A percentile compares a stretch with the other conserved stretches of the same genome.
Evolutionary conservation across 2,888 invertebrate genomes (phyloP).

Genomic region (Physocephala rufipes): DNA sequence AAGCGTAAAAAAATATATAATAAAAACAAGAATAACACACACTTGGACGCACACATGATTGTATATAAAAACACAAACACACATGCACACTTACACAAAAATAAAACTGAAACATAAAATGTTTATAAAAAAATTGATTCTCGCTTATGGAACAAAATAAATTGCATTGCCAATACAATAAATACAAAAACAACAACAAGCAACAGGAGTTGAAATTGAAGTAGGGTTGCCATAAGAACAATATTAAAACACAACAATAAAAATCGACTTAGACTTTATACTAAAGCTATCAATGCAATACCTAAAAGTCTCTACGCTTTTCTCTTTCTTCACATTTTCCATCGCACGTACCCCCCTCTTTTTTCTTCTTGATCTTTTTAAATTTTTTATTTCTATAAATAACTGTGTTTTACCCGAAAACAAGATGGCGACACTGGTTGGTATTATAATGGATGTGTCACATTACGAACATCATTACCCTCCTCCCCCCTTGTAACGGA

Average conservation of each 20-base stretch:
- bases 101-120: too few species aligned
- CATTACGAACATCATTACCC: neutral
- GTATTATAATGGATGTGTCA: neutral
- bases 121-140: too few species aligned
- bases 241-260: too few species aligned
- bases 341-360: too few species aligned
- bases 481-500: neutral
- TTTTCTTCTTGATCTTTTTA: too few species aligned
- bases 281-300: neutral
- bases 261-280: too few species aligned
- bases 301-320: neutral
- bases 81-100: neutral
- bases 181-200: constrained; percentile 3
- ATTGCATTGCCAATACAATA: neutral
- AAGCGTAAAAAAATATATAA: constrained; percentile 14
- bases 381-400: too few species aligned
- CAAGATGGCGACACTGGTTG: neutral
- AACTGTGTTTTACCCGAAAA: too few species aligned
- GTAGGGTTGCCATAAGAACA: too few species aligned
- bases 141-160: neutral
- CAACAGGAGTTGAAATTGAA: too few species aligned
- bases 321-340: too few species aligned
- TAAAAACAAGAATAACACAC: neutral
- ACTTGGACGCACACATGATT: constrained; percentile 4
- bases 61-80: neutral